Evolutionary conservation across 2,113 vertebrate species (phyloP).

Genomic region (Daubentonia madagascariensis): DNA sequence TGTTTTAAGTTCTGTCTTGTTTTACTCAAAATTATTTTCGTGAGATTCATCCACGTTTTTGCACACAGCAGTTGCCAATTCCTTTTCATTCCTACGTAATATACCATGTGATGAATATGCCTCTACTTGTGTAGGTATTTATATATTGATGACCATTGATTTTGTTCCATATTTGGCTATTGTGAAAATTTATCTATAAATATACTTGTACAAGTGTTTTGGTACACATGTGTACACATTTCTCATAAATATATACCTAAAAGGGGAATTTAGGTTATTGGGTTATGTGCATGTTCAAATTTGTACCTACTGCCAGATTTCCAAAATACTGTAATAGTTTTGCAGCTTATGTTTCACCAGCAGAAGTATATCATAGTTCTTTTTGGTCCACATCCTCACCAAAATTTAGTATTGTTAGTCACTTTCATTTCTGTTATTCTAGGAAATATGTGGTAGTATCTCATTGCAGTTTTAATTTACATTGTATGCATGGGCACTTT

Average conservation of each 20-base stretch:
- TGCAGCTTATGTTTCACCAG: neutral
- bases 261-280: neutral
- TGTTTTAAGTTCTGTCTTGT: neutral
- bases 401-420: neutral
- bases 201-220: neutral
- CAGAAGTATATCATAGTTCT: neutral
- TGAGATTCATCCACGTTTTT: neutral
- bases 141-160: neutral
- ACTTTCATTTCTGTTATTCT: neutral
- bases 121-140: neutral
- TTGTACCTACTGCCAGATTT: neutral
- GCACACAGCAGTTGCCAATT: neutral
- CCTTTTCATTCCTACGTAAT: neutral
- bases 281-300: neutral
- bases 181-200: neutral
- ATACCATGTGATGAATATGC: neutral
- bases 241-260: neutral
- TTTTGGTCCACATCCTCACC: neutral
- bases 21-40: neutral
- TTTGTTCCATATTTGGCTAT: neutral
- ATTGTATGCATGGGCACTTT: neutral
- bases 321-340: neutral
- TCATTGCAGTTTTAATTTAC: neutral
- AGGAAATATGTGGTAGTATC: neutral
- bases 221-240: neutral